phyloP scores from a whole-genome alignment of 2,113 vertebrate species.

The Tragelaphus strepsiceros region DNA sequence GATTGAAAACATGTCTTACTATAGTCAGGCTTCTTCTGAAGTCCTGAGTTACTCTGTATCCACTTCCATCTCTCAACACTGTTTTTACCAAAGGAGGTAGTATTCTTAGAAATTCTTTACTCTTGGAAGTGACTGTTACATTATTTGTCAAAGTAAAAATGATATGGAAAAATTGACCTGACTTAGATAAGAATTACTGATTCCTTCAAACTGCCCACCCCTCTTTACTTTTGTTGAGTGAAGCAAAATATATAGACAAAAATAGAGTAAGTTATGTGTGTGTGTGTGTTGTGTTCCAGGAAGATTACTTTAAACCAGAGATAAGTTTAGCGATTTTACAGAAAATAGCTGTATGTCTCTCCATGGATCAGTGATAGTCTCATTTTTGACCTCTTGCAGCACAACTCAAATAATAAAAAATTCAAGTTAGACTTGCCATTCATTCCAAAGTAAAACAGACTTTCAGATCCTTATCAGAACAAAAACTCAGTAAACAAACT shows the following conservation, averaged over 20 bases:
- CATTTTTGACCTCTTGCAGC: constrained; percentile 30
- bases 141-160: neutral
- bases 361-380: neutral
- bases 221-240: neutral
- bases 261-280: neutral
- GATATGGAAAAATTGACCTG: neutral
- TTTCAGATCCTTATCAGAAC: constrained; percentile 62
- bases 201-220: neutral
- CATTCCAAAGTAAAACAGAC: constrained; percentile 48
- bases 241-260: neutral
- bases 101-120: constrained; percentile 3
- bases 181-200: constrained; percentile 21
- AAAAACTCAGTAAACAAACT: constrained; percentile 52
- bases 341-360: neutral
- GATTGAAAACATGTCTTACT: neutral
- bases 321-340: neutral
- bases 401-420: constrained; percentile 33
- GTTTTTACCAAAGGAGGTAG: neutral
- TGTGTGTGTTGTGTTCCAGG: neutral
- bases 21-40: neutral
- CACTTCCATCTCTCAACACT: neutral
- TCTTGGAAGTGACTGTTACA: neutral
- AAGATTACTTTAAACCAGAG: neutral
- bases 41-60: neutral
- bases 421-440: constrained; percentile 44